Base-by-base conservation (phyloP, 1,140 invertebrate species). In the Leptinotarsa defecta region DNA sequence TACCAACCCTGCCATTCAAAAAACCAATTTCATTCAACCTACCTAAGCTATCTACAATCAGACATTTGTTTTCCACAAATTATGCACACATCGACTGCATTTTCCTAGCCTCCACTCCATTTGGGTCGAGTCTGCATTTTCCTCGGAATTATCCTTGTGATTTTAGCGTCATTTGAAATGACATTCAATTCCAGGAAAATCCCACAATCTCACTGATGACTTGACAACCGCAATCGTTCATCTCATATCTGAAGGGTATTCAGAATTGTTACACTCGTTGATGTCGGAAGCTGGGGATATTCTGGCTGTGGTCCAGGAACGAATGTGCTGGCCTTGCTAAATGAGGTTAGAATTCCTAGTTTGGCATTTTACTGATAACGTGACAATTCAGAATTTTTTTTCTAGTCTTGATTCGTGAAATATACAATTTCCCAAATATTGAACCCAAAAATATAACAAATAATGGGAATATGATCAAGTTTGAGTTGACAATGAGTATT, bases 191-290 rank as follows among this genome's bases (percentile, higher is more conserved):
- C 64, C 20, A 22, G 20, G 64, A n/a, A 22, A 22, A 22, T 22
- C 63, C 63, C 63, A 27, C 19, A 65, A 65, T 65, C 27, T 65
- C 64, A 3, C 64, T 65, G 64, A 65, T 65, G 64, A 65, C 13
- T 15, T 65, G 64, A 20, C 20, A 22, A 65, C 64, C 64, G 64
- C 64, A 65, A 22, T 57, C 52, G 52, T 57, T 57, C 52, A 19
- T 8, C 15, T 11, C n/a, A 17, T 19, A 57, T 57, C 52, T 57
- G 17, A 17, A 57, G 52, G 52, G 6, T 17, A 57, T 57, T 57
- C 52, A 17, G 52, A n/a, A 57, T 57, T 17, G n/a, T 57, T 57
- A 19, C 52, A 15, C 64, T 65, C 20, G 64, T 65, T 65, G 20
- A 57, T n/a, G 52, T 57, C 17, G n/a, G 52, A 57, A 0, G 52